Evolutionary conservation across 2,888 invertebrate genomes (phyloP), one percentile per base, ranked within the genome.

Genomic region (Limenitis camilla): DNA sequence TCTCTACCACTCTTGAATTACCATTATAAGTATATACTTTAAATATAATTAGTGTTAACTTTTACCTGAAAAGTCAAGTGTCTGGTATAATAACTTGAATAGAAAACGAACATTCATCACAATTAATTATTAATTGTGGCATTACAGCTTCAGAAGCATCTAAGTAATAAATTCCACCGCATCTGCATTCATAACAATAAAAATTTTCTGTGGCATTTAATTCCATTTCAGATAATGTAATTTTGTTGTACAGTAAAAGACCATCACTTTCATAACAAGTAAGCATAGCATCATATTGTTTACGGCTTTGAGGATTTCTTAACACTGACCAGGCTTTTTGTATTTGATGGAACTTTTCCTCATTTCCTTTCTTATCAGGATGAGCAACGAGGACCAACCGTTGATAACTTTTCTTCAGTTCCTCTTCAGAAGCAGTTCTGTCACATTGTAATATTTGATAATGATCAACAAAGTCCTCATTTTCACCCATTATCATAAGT

Each of bases 31-130:
- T 19, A 19, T 19, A 19, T 49, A 29, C 30, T 4, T 40, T 19
- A 19, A 32, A 19, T 19, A 19, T 19, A 19, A 19, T 3, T 3
- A 19, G 19, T 2, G 2, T 19, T 19, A 19, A 19, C 19, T 19
- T 19, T 19, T 19, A 19, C 19, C 19, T 19, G 19, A 19, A 38
- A 29, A 47, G n/a, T 49, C 40, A 36, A 30, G 10, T 9, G 11
- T 48, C 33, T 47, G 51, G 52, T 59, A 71, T 66, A 62, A 86
- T 85, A 43, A 92, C 78, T 64, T 88, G 75, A 68, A 94, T 90
- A 64, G 90, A 89, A 74, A 94, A 91, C 45, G 94, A 93, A 78
- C 94, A 94, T 76, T 93, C 92, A 69, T 90, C 90, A 81, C 94
- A 94, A 61, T 88, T 89, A 62, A 92, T 85, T 62, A 90, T 71